Conservation (phyloP, 2,797 vertebrate species). For the Anguilla pacifica region DNA sequence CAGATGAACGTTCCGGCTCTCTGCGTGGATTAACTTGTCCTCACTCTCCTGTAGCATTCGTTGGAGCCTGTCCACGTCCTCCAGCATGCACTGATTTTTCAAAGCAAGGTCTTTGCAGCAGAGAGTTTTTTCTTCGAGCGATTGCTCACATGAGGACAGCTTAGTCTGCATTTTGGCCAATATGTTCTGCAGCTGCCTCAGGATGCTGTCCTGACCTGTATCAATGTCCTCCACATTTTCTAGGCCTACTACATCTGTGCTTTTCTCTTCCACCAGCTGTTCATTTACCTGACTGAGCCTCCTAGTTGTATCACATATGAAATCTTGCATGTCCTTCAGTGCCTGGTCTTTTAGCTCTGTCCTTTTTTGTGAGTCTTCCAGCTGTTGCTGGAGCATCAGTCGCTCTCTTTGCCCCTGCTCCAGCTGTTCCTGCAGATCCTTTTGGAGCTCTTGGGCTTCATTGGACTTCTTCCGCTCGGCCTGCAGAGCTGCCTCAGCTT, state of each 20-base stretch:
- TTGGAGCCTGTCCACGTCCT: background rate
- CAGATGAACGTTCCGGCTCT: background rate
- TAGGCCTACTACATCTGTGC: background rate
- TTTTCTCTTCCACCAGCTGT: background rate
- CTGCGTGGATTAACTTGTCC: background rate
- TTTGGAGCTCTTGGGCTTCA: background rate
- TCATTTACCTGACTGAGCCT: background rate
- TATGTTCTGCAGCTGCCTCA: background rate
- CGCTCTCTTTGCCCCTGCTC: background rate
- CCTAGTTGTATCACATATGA: background rate
- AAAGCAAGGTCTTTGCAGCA: background rate
- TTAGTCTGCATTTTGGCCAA: background rate
- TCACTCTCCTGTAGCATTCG: background rate
- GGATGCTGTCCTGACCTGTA: background rate
- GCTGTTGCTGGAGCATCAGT: background rate
- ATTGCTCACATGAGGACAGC: background rate
- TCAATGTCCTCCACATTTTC: background rate
- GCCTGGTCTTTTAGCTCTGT: background rate
- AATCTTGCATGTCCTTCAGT: background rate
- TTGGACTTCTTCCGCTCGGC: constrained; percentile 51
- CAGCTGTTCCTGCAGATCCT: background rate
- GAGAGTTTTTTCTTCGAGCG: background rate
- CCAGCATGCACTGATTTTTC: background rate
- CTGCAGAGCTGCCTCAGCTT: constrained; percentile 74
- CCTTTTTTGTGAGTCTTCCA: background rate